Conservation (phyloP, 2,797 vertebrate species). For the Peromyscus nudipes region DNA sequence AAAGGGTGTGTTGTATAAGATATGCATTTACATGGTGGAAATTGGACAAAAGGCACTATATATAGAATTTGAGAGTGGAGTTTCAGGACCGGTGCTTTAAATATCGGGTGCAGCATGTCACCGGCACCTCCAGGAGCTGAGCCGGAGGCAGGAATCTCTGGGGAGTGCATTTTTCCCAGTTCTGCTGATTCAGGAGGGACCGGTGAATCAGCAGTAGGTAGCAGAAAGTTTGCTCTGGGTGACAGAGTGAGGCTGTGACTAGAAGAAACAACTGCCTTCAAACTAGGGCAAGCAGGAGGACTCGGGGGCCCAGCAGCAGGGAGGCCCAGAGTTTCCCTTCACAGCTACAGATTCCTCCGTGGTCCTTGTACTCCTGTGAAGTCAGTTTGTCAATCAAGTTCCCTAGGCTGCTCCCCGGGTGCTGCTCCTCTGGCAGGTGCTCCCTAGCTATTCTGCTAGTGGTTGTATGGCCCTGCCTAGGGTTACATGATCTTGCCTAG, state of each 20-base stretch:
- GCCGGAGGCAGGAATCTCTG: background rate
- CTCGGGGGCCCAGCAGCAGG: background rate
- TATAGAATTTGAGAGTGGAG: background rate
- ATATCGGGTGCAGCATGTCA: background rate
- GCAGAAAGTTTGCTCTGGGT: background rate
- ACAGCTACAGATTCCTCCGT: background rate
- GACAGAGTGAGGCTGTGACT: accelerated
- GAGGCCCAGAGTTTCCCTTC: background rate
- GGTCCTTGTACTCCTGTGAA: background rate
- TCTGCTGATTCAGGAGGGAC: slow-evolving; percentile 66
- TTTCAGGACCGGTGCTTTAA: slow-evolving; percentile 12
- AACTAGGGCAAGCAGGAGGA: slow-evolving; percentile 40
- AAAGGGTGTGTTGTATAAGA: background rate
- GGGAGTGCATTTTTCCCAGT: background rate
- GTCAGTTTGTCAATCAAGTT: background rate
- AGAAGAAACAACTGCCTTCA: background rate
- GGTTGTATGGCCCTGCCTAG: background rate
- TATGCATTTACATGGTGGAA: background rate
- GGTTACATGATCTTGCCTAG: background rate
- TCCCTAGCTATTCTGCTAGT: background rate
- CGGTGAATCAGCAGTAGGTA: slow-evolving; percentile 43
- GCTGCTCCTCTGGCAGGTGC: background rate
- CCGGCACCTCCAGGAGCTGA: slow-evolving; percentile 11
- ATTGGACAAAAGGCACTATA: background rate
- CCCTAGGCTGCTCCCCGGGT: background rate